phyloP scores from a whole-genome alignment of 2,888 invertebrate genomes.

The Tribolium freemani region DNA sequence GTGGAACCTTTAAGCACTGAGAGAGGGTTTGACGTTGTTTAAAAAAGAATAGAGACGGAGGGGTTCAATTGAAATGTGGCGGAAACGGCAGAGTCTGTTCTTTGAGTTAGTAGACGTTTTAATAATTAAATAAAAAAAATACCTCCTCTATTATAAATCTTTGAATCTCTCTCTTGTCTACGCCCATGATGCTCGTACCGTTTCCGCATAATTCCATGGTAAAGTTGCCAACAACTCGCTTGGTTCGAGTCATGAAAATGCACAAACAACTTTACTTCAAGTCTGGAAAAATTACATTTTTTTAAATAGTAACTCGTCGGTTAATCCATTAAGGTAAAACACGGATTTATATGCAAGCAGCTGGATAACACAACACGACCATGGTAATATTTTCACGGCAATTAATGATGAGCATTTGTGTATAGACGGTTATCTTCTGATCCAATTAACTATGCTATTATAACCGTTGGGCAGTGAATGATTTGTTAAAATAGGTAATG shows the following conservation, averaged over 20 bases:
- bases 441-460: conserved; percentile 7
- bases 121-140: too few species aligned
- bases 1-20: too few species aligned
- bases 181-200: background rate
- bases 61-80: background rate
- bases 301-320: background rate
- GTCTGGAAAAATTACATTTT: too few species aligned
- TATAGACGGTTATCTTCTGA: background rate
- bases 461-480: conserved; percentile 3
- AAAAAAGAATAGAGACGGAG: too few species aligned
- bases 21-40: background rate
- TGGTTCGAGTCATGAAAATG: background rate
- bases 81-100: background rate
- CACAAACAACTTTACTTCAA: background rate
- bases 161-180: background rate
- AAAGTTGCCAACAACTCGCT: conserved; percentile 3
- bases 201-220: conserved; percentile 14
- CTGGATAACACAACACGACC: conserved; percentile 1
- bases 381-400: conserved; percentile 19
- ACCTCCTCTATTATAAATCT: too few species aligned
- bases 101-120: background rate
- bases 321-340: conserved; percentile 2
- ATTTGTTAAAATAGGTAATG: background rate
- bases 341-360: background rate
- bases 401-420: conserved; percentile 2